Evolutionary conservation across 2,113 vertebrate genomes (phyloP), one percentile per base, ranked within the genome.

Genomic region (Odocoileus hemionus): DNA sequence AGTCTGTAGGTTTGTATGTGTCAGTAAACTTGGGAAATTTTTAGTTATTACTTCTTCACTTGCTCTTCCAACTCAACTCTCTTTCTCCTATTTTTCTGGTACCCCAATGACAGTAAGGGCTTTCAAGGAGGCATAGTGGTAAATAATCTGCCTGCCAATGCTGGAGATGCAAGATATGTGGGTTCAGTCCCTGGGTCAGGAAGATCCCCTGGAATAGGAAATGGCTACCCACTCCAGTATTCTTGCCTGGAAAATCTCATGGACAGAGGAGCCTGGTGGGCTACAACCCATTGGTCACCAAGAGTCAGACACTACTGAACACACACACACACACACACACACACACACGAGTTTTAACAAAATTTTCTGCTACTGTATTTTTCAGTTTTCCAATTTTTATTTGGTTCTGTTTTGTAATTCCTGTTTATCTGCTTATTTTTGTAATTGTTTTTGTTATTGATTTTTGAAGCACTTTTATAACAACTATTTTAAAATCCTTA

Each of bases 11-110:
- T 82, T 86, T 57, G 6, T 55, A 10, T 39, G 21, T 64, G 45
- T 83, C 57, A 52, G 21, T 52, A 85, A 84, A 95, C 78, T 84
- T 91, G 30, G 25, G 25, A 17, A 64, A 39, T 39, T 79, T 86
- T 54, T 8, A 50, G 64, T 30, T 26, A 45, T 50, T 60, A 28
- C 8, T 84, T 93, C 47, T 67, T 70, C 47, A 96, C 88, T 70
- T 45, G 93, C 19, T 43, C 25, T 90, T 86, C 91, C 14, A 33
- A n/a, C 12, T 5, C 10, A 16, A 84, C 1, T 55, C 14, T 76
- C 6, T 83, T 50, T 86, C 55, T 82, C 21, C 13, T 83, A 15
- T 95, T 67, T 86, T 54, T 57, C 28, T 79, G 61, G 33, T 6
- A 9, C 11, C 45, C n/a, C 17, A n/a, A 70, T 47, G 54, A 96